A percentile compares a stretch with the other conserved stretches of the same genome.
phyloP scores from a whole-genome alignment of 2,113 vertebrate species.

The Xiphophorus hellerii region DNA sequence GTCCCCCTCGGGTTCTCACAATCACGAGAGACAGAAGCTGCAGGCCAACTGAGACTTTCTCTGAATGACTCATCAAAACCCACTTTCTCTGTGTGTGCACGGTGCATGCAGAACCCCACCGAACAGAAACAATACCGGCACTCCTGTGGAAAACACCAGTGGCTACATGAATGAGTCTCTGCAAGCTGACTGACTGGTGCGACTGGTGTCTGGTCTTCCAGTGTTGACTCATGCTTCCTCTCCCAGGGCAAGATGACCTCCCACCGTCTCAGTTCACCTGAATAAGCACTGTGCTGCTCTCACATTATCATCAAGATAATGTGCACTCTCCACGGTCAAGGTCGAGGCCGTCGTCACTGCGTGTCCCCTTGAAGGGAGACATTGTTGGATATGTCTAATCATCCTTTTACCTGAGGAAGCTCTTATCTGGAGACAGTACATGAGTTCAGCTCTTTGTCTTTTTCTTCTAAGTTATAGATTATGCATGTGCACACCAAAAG shows the following conservation, averaged over 20 bases:
- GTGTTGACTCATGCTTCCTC: slow-evolving; percentile 42
- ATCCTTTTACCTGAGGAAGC: not conserved
- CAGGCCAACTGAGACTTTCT: not conserved
- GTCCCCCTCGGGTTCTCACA: not conserved
- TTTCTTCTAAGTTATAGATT: not conserved
- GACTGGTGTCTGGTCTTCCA: not conserved
- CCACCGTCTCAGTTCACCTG: slow-evolving; percentile 10
- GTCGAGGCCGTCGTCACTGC: not conserved
- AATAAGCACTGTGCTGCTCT: slow-evolving; percentile 14
- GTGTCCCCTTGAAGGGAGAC: not conserved
- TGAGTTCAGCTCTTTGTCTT: not conserved
- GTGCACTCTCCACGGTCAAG: not conserved
- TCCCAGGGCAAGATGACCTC: slow-evolving; percentile 46
- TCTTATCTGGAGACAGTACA: not conserved
- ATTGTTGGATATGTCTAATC: not conserved
- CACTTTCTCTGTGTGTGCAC: not conserved
- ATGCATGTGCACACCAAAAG: not conserved
- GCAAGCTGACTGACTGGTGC: slow-evolving; percentile 6
- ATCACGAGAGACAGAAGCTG: not conserved
- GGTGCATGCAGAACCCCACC: not conserved
- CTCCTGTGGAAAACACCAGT: not conserved
- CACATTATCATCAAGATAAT: slow-evolving; percentile 12
- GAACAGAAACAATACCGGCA: not conserved
- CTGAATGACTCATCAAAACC: slow-evolving; percentile 12
- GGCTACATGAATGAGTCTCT: slow-evolving; percentile 9